These are phyloP conservation scores for Chlamydotis undulata DNA, from an alignment of 2,113 vertebrate species.

Conservation along the genomic window DNA sequence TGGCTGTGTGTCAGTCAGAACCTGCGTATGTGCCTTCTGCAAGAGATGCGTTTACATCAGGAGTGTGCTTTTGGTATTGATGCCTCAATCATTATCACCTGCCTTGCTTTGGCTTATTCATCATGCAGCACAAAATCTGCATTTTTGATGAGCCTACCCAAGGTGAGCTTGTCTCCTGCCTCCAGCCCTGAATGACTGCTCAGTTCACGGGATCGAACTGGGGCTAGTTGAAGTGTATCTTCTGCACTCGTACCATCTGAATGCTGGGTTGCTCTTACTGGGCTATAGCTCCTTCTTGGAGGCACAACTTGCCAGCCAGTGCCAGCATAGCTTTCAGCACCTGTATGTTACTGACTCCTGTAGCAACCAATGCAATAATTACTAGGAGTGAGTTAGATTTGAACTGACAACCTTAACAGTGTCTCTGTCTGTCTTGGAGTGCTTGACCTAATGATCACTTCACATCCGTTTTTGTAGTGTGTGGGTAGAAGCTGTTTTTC, in stretches of 20 bases:
- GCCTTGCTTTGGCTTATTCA: not conserved
- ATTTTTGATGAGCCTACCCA: rapidly evolving
- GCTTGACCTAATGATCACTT: not conserved
- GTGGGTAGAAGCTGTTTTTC: not conserved
- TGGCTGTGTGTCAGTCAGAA: not conserved
- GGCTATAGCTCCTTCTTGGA: not conserved
- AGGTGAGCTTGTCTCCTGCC: rapidly evolving
- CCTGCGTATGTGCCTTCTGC: rapidly evolving
- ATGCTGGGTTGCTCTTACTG: not conserved
- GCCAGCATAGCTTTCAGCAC: not conserved
- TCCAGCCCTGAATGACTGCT: not conserved
- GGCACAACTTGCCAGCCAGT: not conserved
- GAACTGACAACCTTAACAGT: not conserved
- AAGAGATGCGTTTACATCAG: not conserved
- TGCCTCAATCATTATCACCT: rapidly evolving
- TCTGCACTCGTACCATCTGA: rapidly evolving
- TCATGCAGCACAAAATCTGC: not conserved
- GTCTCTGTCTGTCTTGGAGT: not conserved
- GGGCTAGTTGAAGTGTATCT: not conserved
- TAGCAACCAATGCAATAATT: rapidly evolving
- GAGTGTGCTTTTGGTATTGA: not conserved
- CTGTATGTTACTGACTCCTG: not conserved
- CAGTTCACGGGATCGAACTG: not conserved
- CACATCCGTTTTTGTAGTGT: not conserved
- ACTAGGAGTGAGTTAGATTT: not conserved